Percentiles rank a stretch among this genome's conserved stretches.
phyloP scores from a whole-genome alignment of 2,797 vertebrate genomes.

The Sebastes cheni region DNA sequence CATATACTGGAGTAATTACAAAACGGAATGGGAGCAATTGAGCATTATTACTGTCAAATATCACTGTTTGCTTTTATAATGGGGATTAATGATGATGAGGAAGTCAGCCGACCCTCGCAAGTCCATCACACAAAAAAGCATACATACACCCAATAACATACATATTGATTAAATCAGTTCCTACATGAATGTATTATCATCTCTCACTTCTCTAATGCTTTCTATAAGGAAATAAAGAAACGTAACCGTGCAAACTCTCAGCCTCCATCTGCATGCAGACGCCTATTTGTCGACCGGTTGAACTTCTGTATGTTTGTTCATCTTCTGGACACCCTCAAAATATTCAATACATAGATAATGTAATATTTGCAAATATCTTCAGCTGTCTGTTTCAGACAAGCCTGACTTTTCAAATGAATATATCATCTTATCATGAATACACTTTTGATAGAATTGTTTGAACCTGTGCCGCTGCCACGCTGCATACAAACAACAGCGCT shows the following conservation, averaged over 20 bases:
- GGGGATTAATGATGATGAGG: conserved; percentile 33
- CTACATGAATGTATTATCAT: neutral
- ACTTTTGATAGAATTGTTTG: conserved; percentile 46
- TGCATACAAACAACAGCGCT: conserved; percentile 20
- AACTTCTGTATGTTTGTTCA: neutral
- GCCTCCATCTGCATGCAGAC: neutral
- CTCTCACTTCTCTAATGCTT: neutral
- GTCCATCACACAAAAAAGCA: neutral
- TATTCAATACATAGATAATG: conserved; percentile 25
- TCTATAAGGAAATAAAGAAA: neutral
- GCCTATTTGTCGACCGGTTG: neutral
- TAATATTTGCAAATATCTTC: conserved; percentile 31
- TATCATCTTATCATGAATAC: conserved; percentile 39
- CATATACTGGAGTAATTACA: conserved; percentile 26
- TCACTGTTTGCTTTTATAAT: conserved; percentile 38
- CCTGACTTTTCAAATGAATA: conserved; percentile 52
- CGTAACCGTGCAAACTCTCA: neutral
- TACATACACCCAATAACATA: neutral
- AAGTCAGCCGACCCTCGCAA: neutral
- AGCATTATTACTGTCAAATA: conserved; percentile 31
- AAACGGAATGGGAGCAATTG: conserved; percentile 25
- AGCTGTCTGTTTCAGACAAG: conserved; percentile 25
- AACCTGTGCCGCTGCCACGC: conserved; percentile 5
- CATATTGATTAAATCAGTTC: conserved; percentile 1
- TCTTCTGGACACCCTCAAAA: neutral